Evolutionary conservation across 2,888 invertebrate genomes (phyloP).

Genomic region (Micropterix aruncella): DNA sequence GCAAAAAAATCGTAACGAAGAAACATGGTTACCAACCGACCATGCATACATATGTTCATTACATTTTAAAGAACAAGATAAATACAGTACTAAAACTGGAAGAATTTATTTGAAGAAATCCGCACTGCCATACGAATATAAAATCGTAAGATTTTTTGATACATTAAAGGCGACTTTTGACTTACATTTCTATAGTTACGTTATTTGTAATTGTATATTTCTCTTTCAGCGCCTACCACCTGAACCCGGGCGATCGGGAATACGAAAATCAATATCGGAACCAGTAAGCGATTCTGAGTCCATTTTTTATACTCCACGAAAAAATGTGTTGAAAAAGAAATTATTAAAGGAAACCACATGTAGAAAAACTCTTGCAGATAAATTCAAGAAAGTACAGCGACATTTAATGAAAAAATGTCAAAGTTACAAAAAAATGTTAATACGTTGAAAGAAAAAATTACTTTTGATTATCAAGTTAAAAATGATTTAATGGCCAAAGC

Average conservation of each 20-base stretch:
- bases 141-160: not conserved
- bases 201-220: too few species aligned
- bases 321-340: constrained; percentile 2
- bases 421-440: constrained; percentile 2
- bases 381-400: too few species aligned
- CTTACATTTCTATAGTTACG: too few species aligned
- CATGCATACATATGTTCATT: constrained; percentile 12
- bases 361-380: not conserved
- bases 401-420: not conserved
- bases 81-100: too few species aligned
- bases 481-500: too few species aligned
- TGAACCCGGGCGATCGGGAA: too few species aligned
- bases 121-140: constrained; percentile 4
- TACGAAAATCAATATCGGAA: too few species aligned
- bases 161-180: too few species aligned
- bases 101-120: constrained; percentile 3
- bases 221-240: too few species aligned
- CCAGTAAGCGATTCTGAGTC: too few species aligned
- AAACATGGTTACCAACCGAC: constrained; percentile 12
- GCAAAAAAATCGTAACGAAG: constrained; percentile 13
- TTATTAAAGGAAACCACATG: not conserved
- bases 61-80: constrained; percentile 12
- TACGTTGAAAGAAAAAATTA: not conserved
- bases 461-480: too few species aligned
- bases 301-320: constrained; percentile 4